phyloP scores from a whole-genome alignment of 2,113 vertebrate genomes.

The rat (Rattus norvegicus) region GRCr8 NC_086019.1:190328501-190329000 shows the following conservation, averaged over 20 bases:
- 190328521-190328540: background rate
- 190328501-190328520: background rate
- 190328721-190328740: background rate
- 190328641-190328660: background rate
- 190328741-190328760: background rate
- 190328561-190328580: background rate
- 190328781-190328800: background rate
- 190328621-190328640: background rate
- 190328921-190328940: background rate
- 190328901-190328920: background rate
- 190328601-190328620: too few relatives aligned
- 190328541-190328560: background rate
- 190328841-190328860: background rate
- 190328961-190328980: background rate
- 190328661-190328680: background rate
- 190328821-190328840: background rate
- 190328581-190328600: background rate
- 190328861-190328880: background rate
- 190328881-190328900: background rate
- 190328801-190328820: background rate
- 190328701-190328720: too few relatives aligned
- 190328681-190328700: background rate
- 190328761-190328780: too few relatives aligned
- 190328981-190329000: background rate
- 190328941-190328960: background rate